phyloP scores from a whole-genome alignment of 1,140 invertebrate species.

The Lordiphosa collinella region DNA sequence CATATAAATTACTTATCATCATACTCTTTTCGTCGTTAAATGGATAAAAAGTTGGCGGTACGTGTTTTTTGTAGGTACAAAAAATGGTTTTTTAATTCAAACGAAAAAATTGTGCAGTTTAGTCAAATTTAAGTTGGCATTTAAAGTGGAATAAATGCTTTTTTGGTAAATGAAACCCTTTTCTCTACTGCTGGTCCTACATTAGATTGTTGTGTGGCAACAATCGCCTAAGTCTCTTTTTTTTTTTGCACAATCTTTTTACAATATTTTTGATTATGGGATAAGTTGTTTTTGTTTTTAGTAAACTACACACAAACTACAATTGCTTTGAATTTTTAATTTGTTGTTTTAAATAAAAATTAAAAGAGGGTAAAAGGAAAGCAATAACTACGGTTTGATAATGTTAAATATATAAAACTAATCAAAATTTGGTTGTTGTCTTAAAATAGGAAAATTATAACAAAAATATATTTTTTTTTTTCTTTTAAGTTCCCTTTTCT shows the following conservation, averaged over 20 bases:
- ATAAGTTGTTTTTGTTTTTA: slow-evolving; percentile 4
- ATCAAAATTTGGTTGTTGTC: slow-evolving; percentile 12
- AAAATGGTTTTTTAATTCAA: background rate
- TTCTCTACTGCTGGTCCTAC: background rate
- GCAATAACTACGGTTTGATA: slow-evolving; percentile 41
- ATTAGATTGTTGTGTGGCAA: background rate
- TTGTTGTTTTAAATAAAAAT: slow-evolving; percentile 7
- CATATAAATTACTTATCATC: slow-evolving; percentile 51
- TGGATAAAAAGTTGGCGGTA: slow-evolving; percentile 70
- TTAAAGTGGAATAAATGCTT: slow-evolving; percentile 71
- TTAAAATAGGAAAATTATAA: slow-evolving; percentile 4
- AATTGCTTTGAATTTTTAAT: slow-evolving; percentile 13
- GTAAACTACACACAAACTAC: slow-evolving; percentile 34
- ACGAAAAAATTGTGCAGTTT: slow-evolving; percentile 41
- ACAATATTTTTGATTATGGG: no score
- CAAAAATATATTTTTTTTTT: background rate
- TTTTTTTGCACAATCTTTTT: background rate
- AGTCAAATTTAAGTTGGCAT: slow-evolving; percentile 50
- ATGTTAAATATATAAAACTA: slow-evolving; percentile 25
- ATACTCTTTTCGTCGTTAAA: slow-evolving; percentile 72
- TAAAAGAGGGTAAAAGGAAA: slow-evolving; percentile 17
- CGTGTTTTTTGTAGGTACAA: slow-evolving; percentile 44
- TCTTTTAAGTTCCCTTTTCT: background rate
- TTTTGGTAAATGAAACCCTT: slow-evolving; percentile 57
- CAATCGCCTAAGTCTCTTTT: slow-evolving; percentile 12